phyloP scores from a whole-genome alignment of 2,797 vertebrate genomes.

The Tokudaia tokunoshimensis region DNA sequence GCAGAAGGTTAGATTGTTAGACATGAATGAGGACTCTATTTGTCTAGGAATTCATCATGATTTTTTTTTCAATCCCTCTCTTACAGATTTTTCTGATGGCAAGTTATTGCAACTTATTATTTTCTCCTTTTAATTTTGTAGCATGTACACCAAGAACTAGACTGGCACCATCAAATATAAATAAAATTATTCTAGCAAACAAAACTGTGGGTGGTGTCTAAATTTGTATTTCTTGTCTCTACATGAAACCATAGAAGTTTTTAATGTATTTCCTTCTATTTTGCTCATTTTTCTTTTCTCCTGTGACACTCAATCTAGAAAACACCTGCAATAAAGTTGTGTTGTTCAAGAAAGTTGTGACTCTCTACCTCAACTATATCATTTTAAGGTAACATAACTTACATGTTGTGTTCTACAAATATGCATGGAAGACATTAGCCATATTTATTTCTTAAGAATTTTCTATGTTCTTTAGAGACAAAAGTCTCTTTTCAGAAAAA shows the following conservation, averaged over 20 bases:
- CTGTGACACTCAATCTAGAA: constrained; percentile 46
- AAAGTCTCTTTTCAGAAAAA: constrained; percentile 61
- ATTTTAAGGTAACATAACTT: constrained; percentile 43
- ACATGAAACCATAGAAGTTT: constrained; percentile 39
- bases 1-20: background rate
- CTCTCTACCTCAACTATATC: background rate
- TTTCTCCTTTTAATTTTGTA: constrained; percentile 54
- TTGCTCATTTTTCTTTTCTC: constrained; percentile 44
- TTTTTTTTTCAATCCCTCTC: background rate
- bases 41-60: rapidly evolving
- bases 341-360: constrained; percentile 11
- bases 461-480: constrained; percentile 27
- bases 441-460: constrained; percentile 29
- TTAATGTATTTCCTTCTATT: constrained; percentile 71
- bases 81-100: constrained; percentile 20
- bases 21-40: background rate
- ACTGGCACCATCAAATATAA: background rate
- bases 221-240: constrained; percentile 66
- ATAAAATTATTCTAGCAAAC: constrained; percentile 68
- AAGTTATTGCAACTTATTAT: constrained; percentile 42
- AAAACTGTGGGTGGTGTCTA: constrained; percentile 24
- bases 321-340: constrained; percentile 50
- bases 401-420: constrained; percentile 13
- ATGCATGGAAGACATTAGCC: background rate
- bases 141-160: background rate